Evolutionary conservation across 2,888 invertebrate species (phyloP), one percentile per base, ranked within the genome.

Genomic region (Plagiodera versicolora): DNA sequence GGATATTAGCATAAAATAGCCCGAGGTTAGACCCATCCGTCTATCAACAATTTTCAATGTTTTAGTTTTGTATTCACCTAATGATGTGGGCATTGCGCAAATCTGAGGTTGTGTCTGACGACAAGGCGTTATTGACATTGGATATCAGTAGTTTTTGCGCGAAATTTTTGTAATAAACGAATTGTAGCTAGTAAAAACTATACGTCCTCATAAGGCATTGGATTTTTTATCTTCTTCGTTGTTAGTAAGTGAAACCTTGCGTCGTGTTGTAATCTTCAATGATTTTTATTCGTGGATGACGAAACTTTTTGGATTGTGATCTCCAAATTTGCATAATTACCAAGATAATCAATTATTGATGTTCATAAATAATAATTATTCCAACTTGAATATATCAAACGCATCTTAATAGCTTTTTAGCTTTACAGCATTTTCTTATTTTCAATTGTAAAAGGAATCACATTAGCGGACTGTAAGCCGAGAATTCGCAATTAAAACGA

Each of bases 81-180:
- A 30, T 30, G 24, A 19, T 35, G 57, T 49, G 51, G 54, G 53
- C 32, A 54, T 61, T 56, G 44, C 49, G 56, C 30, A 61, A 32
- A 32, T 20, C 39, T 54, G n/a, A 24, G 14, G 35, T 48, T 17
- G n/a, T 35, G 19, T 48, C 19, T 28, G 47, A 17, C 64, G 68
- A 66, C 67, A 58, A 45, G 55, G 48, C 62, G 60, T 52, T 61
- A 64, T 58, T 67, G 67, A 55, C 67, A 62, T 50, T 66, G 67
- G 53, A 53, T 51, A 46, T 17, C 10, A 53, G 20, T 35, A n/a
- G 19, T 55, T 24, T 46, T 52, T 18, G 39, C 24, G 53, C 28
- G 53, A 53, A 53, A n/a, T 14, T 14, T 24, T 24, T 24, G 6
- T 3, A 24, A 6, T 24, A 24, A 5, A 24, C 24, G 24, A 24